phyloP scores from a whole-genome alignment of 2,113 vertebrate species.

The Trogon surrucura region DNA sequence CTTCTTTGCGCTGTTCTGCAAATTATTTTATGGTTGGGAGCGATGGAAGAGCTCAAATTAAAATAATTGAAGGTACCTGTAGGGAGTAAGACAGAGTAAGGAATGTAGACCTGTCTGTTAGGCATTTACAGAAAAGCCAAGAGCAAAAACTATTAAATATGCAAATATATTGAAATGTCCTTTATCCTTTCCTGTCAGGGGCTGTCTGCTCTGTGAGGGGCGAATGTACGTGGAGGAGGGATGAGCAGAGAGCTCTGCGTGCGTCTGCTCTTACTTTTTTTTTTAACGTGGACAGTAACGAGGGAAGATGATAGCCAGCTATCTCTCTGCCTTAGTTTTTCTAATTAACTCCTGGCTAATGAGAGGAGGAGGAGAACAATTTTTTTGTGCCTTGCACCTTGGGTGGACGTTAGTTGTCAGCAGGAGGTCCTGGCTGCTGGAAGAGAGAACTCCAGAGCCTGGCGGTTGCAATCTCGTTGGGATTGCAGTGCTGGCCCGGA shows the following conservation, averaged over 20 bases:
- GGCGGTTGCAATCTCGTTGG: neutral
- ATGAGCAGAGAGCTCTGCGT: neutral
- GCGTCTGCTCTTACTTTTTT: neutral
- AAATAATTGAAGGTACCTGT: neutral
- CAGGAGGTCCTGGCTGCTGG: neutral
- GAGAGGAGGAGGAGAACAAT: neutral
- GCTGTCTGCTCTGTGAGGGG: neutral
- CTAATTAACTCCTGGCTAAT: neutral
- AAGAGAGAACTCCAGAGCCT: neutral
- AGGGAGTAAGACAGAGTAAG: neutral
- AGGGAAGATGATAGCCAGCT: fast-evolving
- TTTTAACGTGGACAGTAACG: neutral
- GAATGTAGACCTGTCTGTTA: neutral
- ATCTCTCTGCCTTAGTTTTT: neutral
- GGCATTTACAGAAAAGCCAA: neutral
- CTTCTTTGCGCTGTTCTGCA: neutral
- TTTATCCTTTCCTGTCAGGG: neutral
- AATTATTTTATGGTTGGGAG: neutral
- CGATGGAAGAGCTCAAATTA: neutral
- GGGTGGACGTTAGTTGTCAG: neutral
- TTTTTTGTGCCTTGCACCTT: neutral
- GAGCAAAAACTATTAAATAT: neutral
- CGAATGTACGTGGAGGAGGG: neutral
- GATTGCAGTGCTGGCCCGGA: neutral
- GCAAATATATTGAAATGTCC: neutral